These are phyloP conservation scores for Zygogramma bicolorata DNA, from an alignment of 2,888 invertebrate species.

Conservation along the genomic window DNA sequence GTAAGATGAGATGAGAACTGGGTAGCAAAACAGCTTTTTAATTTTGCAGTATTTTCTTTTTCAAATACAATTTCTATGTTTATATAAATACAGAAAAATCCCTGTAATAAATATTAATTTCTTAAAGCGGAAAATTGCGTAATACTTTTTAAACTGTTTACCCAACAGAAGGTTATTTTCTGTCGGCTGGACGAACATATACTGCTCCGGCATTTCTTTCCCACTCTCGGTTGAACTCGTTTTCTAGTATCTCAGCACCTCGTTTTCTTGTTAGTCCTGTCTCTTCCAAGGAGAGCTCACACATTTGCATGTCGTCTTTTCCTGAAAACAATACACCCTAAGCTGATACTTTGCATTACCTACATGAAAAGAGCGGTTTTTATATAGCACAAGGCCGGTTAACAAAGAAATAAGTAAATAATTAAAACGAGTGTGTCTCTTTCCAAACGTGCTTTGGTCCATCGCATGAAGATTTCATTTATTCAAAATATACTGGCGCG, in stretches of 20 bases:
- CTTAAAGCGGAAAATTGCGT: slow-evolving; percentile 21
- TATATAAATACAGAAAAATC: slow-evolving; percentile 29
- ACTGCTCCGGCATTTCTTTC: slow-evolving; percentile 81
- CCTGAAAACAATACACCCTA: slow-evolving; percentile 76
- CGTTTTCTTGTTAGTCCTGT: slow-evolving; percentile 95
- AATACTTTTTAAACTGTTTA: slow-evolving; percentile 18
- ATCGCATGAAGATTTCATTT: no score
- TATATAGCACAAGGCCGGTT: no score
- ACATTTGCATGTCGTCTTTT: slow-evolving; percentile 99
- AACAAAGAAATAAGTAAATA: no score
- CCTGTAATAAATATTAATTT: slow-evolving; percentile 32
- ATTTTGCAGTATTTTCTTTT: slow-evolving; percentile 22
- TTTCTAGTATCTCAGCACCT: slow-evolving; percentile 95
- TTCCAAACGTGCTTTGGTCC: no score
- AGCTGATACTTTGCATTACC: no score
- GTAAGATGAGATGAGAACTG: no score
- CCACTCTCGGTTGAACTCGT: slow-evolving; percentile 97
- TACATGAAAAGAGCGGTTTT: no score
- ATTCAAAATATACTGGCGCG: no score
- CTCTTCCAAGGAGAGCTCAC: slow-evolving; percentile 95
- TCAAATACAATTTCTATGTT: slow-evolving; percentile 26
- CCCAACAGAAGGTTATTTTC: slow-evolving; percentile 59
- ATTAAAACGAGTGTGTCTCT: no score
- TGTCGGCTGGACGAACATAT: slow-evolving; percentile 72
- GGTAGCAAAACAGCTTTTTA: not conserved